phyloP scores from a whole-genome alignment of 2,797 vertebrate species.

The Mus caroli region DNA sequence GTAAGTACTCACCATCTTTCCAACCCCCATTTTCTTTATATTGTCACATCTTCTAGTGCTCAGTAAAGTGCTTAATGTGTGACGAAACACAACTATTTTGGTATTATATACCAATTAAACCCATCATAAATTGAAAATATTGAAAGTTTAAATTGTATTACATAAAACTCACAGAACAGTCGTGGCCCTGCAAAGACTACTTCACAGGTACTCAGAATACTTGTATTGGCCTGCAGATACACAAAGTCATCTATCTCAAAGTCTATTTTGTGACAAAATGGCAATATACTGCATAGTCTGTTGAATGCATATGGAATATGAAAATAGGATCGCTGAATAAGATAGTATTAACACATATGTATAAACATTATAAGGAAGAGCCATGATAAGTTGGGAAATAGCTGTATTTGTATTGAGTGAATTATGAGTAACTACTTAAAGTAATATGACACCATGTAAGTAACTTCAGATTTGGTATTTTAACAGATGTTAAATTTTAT shows the following conservation, averaged over 20 bases:
- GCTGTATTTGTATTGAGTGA: conserved; percentile 5
- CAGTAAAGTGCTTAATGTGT: neutral
- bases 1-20: neutral
- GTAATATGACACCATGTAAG: neutral
- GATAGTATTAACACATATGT: neutral
- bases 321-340: neutral
- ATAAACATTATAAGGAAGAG: neutral
- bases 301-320: neutral
- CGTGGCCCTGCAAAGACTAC: too few species aligned
- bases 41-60: neutral
- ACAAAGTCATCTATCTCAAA: neutral
- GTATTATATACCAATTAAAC: neutral
- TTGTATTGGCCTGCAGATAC: neutral
- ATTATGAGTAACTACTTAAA: neutral
- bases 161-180: neutral
- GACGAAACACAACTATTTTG: neutral
- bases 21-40: neutral
- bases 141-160: neutral
- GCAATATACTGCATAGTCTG: neutral
- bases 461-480: conserved; percentile 20
- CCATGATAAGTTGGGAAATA: neutral
- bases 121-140: neutral
- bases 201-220: neutral
- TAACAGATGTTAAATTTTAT: neutral
- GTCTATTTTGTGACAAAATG: neutral